These are phyloP conservation scores for Sesia apiformis DNA, from an alignment of 2,888 invertebrate species.

Conservation along the genomic window DNA sequence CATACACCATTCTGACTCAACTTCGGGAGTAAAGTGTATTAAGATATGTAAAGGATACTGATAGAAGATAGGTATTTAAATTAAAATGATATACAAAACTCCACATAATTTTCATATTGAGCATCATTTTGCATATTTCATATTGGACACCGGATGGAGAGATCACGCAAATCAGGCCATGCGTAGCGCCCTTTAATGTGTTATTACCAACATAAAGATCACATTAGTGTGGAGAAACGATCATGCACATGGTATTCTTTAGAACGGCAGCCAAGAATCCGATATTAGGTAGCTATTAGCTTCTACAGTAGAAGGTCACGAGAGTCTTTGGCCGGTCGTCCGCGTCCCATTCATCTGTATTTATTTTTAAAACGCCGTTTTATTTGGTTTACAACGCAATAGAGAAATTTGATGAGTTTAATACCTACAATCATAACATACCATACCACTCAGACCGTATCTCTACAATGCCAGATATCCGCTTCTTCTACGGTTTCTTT, in stretches of 20 bases:
- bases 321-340: constrained; percentile 21
- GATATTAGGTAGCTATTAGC: background rate
- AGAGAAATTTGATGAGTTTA: background rate
- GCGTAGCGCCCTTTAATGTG: background rate
- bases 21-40: too few relatives aligned
- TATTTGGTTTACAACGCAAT: background rate
- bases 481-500: too few relatives aligned
- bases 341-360: constrained; percentile 24
- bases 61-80: too few relatives aligned
- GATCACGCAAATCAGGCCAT: background rate
- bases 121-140: too few relatives aligned
- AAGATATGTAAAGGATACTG: too few relatives aligned
- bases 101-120: too few relatives aligned
- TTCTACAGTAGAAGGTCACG: background rate
- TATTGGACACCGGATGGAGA: background rate
- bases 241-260: constrained; percentile 1
- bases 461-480: too few relatives aligned
- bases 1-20: too few relatives aligned
- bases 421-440: too few relatives aligned
- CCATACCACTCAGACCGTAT: too few relatives aligned
- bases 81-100: too few relatives aligned
- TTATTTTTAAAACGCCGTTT: constrained; percentile 15
- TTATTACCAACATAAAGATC: background rate
- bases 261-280: constrained; percentile 1
- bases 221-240: background rate